These are phyloP conservation scores for Poeciliopsis occidentalis DNA, from an alignment of 2,113 vertebrate genomes.

Conservation along the genomic window DNA sequence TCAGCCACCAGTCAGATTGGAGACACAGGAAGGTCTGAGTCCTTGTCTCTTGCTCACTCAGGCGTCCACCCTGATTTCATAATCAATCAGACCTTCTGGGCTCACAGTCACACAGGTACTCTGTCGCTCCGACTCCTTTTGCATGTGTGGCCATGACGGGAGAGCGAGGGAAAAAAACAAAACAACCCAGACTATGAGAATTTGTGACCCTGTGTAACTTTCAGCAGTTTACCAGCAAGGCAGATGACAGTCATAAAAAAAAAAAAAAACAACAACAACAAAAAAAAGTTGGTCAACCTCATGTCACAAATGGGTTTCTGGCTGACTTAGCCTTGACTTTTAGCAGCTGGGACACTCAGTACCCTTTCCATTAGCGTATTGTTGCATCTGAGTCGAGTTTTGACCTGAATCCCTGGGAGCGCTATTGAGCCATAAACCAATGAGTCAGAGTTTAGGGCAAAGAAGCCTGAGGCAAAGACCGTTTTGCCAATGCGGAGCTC, in stretches of 20 bases:
- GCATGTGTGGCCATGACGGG: slow-evolving; percentile 2
- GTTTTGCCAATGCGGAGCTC: slow-evolving; percentile 42
- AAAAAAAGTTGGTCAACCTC: slow-evolving; percentile 15
- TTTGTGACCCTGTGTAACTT: slow-evolving; percentile 29
- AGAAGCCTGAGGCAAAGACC: slow-evolving; percentile 24
- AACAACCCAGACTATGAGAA: background rate
- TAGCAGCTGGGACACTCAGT: slow-evolving; percentile 52
- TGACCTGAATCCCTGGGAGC: slow-evolving; percentile 56
- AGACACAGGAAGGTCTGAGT: slow-evolving; percentile 29
- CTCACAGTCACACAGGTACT: slow-evolving; percentile 39
- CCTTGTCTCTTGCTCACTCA: slow-evolving; percentile 20
- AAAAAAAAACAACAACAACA: slow-evolving; percentile 12
- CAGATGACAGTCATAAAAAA: slow-evolving; percentile 56
- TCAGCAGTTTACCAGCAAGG: slow-evolving; percentile 39
- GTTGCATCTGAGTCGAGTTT: slow-evolving; percentile 57
- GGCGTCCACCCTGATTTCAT: slow-evolving; percentile 50
- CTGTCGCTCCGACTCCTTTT: slow-evolving; percentile 8
- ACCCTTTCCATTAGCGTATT: slow-evolving; percentile 57
- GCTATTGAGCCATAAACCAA: slow-evolving; percentile 67
- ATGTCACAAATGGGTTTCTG: slow-evolving; percentile 60
- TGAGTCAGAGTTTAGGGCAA: slow-evolving; percentile 50
- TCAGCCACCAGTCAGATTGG: slow-evolving; percentile 31
- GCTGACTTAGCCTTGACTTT: slow-evolving; percentile 57
- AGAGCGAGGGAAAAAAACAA: slow-evolving; percentile 23
- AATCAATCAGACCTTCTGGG: slow-evolving; percentile 57